Base-by-base conservation (phyloP, 2,113 vertebrate genomes). In the Aegypius monachus region DNA sequence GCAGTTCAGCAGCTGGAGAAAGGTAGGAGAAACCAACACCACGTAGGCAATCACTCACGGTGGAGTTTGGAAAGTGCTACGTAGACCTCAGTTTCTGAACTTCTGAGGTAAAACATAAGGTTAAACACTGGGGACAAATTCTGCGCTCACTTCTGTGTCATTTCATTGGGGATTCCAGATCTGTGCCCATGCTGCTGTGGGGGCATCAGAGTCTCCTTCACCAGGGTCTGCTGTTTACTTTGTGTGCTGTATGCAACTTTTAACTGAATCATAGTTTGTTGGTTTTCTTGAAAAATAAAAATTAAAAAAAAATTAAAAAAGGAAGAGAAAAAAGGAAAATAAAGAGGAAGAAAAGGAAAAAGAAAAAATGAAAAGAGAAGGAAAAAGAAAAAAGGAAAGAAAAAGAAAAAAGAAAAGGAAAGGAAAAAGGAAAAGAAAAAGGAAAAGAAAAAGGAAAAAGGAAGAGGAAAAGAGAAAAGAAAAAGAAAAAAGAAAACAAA, bases 11-110 rank as follows among this genome's bases (percentile, higher is more conserved):
- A 93, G 93, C 89, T 96, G 94, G 78, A 97, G 81, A 85, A 75
- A 94, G 83, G 84, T 15, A 95, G 87, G 95, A 95, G 95, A 97
- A 97, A 97, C 95, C 95, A 97, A 96, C 93, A 97, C 93, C 81
- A 50, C 1, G 4, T 36, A 89, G 71, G 59, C 62, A 86, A 48
- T 84, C 73, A 93, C 61, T 61, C 55, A 53, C 0, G 0, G 45
- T 59, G 45, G 47, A 62, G 70, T 80, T 77, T 48, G 91, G 56
- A 58, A 95, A 74, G 59, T 62, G 59, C 38, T 53, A 61, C 0
- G 0, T 2, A 53, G 74, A 81, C 42, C 70, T 93, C 66, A 58
- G 22, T 72, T 81, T 87, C 63, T 82, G 83, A 91, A 70, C 5
- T 67, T 91, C 36, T 84, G 68, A 89, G 68, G 61, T 66, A 43